A percentile compares a stretch with the other conserved stretches of the same genome.
These are phyloP conservation scores for Platygyra sinensis DNA, from an alignment of 64 coral and sea anemone species.

Conservation along the genomic window DNA sequence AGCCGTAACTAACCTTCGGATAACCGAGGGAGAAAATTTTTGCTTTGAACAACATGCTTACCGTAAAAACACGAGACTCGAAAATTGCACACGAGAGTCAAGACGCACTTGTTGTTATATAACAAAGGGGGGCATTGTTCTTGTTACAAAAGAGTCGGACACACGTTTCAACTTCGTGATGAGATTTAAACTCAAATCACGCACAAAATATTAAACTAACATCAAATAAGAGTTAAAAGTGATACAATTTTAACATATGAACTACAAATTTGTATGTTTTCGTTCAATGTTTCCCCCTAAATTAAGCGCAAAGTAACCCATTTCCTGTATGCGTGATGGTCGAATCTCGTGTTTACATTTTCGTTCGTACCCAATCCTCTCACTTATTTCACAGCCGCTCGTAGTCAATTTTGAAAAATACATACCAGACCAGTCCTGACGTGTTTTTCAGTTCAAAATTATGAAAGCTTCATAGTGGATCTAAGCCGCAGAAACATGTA, in stretches of 20 bases:
- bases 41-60: neutral
- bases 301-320: too few species aligned
- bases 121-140: neutral
- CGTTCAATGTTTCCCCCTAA: too few species aligned
- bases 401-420: neutral
- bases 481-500: too few species aligned
- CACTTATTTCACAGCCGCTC: neutral
- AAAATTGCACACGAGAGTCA: neutral
- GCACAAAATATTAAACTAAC: neutral
- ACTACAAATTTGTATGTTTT: neutral
- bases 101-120: neutral
- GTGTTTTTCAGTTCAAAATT: too few species aligned
- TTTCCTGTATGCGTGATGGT: constrained; percentile 10
- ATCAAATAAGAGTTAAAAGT: neutral
- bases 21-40: neutral
- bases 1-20: neutral
- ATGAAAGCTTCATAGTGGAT: too few species aligned
- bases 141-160: too few species aligned
- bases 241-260: neutral
- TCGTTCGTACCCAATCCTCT: neutral
- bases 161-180: too few species aligned
- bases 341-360: neutral
- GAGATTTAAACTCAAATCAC: too few species aligned
- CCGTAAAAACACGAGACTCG: constrained; percentile 22
- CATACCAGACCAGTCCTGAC: neutral